Evolutionary conservation across 2,113 vertebrate species (phyloP), one percentile per base, ranked within the genome.

Genomic region (Dicrurus megarhynchus): DNA sequence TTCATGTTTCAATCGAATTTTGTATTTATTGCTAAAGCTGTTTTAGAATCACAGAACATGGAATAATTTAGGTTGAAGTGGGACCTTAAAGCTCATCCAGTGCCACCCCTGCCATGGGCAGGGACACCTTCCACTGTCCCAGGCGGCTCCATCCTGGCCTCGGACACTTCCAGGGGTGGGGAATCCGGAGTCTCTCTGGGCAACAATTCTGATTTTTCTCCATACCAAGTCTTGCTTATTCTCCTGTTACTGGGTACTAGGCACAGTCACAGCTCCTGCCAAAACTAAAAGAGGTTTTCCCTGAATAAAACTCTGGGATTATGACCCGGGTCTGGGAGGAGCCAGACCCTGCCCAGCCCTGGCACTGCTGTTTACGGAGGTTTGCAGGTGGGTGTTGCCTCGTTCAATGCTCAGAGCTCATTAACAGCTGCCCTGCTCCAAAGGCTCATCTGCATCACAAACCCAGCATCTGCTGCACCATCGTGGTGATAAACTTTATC

Each of bases 381-480:
- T 84, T 55, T 2, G 52, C 28, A 89, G 86, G 90, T 59, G 85
- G 67, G 30, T 10, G 44, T 32, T 69, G 55, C 80, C 83, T 14
- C 12, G 37, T 49, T 44, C 83, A 59, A 67, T 13, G 35, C 93
- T n/a, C 90, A 78, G 55, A 92, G 90, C 96, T 95, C 89, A 77
- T 84, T 63, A 95, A 27, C 86, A 89, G 86, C 93, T 92, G 84
- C 84, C 49, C 64, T n/a, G 56, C 77, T 96, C 87, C 80, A 77
- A 90, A 60, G 56, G n/a, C 93, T 97, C 96, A 96, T 96, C 97
- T 97, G 95, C 97, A 97, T 96, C 96, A 94, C 87, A 92, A 89
- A 84, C 86, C 23, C 80, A 90, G 78, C 89, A 92, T n/a, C 95
- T 95, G 94, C 93, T 63, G 52, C 16, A 10, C 86, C 68, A n/a